Evolutionary conservation across 2,113 vertebrate genomes (phyloP).

Genomic region (Nibea albiflora): DNA sequence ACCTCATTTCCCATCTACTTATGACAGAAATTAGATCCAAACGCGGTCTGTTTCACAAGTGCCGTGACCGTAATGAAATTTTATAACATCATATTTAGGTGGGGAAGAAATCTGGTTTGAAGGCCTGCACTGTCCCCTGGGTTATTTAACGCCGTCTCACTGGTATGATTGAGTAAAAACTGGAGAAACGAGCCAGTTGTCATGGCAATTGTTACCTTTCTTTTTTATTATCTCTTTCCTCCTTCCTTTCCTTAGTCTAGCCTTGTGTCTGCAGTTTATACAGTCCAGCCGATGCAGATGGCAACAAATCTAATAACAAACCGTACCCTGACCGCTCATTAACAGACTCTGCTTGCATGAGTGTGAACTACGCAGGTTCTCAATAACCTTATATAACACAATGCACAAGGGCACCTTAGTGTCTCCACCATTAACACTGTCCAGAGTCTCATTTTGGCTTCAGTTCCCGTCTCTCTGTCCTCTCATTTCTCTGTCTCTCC

Average conservation of each 20-base stretch:
- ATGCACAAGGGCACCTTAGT: constrained; percentile 61
- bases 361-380: constrained; percentile 40
- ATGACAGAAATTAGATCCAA: constrained; percentile 25
- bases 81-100: constrained; percentile 25
- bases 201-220: constrained; percentile 3
- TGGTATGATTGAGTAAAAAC: constrained; percentile 43
- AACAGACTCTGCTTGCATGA: constrained; percentile 24
- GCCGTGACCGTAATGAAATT: constrained; percentile 4
- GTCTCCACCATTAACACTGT: constrained; percentile 47
- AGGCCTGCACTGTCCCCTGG: constrained; percentile 9
- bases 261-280: constrained; percentile 26
- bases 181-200: constrained; percentile 36
- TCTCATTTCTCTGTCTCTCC: constrained; percentile 59
- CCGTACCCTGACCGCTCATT: constrained; percentile 37
- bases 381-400: constrained; percentile 47
- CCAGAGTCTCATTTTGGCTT: constrained; percentile 59
- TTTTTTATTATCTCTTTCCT: constrained; percentile 12
- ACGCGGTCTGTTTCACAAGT: neutral
- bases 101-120: constrained; percentile 19
- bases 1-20: constrained; percentile 31
- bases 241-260: neutral
- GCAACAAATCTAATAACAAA: constrained; percentile 21
- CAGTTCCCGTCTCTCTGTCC: constrained; percentile 47
- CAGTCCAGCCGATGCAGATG: neutral
- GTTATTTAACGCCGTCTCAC: constrained; percentile 36